Evolutionary conservation across 2,113 vertebrate species (phyloP).

Genomic region (Asarcornis scutulata): DNA sequence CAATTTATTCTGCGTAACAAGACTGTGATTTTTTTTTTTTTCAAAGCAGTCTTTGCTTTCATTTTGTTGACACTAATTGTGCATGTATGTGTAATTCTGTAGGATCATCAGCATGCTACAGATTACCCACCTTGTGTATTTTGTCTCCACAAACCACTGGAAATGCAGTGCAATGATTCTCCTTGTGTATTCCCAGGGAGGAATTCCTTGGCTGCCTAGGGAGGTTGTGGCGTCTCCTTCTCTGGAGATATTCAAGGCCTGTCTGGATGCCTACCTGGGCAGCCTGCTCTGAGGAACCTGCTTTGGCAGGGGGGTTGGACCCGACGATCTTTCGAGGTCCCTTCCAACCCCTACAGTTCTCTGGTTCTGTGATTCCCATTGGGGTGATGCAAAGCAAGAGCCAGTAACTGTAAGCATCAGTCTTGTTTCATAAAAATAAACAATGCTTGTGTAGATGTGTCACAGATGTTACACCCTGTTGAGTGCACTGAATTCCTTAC

Average conservation of each 20-base stretch:
- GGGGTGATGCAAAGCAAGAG: constrained; percentile 36
- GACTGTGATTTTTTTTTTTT: background rate
- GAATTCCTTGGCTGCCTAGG: too few relatives aligned
- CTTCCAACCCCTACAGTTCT: too few relatives aligned
- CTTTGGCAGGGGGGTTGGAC: too few relatives aligned
- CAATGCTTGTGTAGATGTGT: constrained; percentile 16
- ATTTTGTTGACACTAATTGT: background rate
- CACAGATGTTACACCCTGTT: constrained; percentile 37
- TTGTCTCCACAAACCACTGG: constrained; percentile 40
- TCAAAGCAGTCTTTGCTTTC: constrained; percentile 14
- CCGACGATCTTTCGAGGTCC: too few relatives aligned
- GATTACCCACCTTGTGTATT: background rate
- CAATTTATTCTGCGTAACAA: background rate
- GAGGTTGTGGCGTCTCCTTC: too few relatives aligned
- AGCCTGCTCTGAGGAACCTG: too few relatives aligned
- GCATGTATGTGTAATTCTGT: background rate
- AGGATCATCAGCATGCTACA: background rate
- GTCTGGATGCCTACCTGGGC: too few relatives aligned
- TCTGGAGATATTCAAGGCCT: too few relatives aligned
- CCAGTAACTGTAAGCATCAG: background rate
- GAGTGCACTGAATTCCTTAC: constrained; percentile 40
- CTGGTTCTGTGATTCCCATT: background rate
- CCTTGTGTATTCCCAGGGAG: background rate
- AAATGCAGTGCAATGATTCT: background rate
- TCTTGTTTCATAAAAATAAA: constrained; percentile 62